These are phyloP conservation scores for Drosophila mimetica DNA, from an alignment of 2,888 invertebrate species.

Conservation along the genomic window DNA sequence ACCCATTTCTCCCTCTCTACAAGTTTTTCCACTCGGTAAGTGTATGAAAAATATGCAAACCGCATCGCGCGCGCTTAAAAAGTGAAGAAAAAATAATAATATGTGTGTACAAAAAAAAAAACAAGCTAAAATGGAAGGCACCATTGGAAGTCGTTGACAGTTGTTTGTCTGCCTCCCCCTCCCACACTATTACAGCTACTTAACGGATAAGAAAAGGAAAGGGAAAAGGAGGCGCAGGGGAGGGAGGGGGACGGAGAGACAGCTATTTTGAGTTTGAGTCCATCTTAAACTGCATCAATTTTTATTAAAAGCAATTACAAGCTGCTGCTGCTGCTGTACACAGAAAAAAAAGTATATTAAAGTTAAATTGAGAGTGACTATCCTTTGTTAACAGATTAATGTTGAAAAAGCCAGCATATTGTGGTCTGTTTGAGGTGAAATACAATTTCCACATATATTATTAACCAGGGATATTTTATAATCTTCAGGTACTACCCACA, in stretches of 20 bases:
- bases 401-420: too few relatives aligned
- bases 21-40: slow-evolving; percentile 43
- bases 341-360: neutral
- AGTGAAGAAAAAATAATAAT: slow-evolving; percentile 12
- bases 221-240: slow-evolving; percentile 24
- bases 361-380: neutral
- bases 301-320: slow-evolving; percentile 79
- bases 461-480: neutral
- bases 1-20: slow-evolving; percentile 58
- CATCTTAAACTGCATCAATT: slow-evolving; percentile 64
- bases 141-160: slow-evolving; percentile 52
- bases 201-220: slow-evolving; percentile 52
- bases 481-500: neutral
- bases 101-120: slow-evolving; percentile 15
- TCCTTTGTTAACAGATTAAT: too few relatives aligned
- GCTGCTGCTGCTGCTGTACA: slow-evolving; percentile 23
- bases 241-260: neutral
- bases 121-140: slow-evolving; percentile 49
- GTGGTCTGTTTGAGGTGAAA: too few relatives aligned
- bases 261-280: slow-evolving; percentile 31
- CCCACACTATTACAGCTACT: slow-evolving; percentile 49
- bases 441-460: too few relatives aligned
- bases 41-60: slow-evolving; percentile 75
- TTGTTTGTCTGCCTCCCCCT: slow-evolving; percentile 22
- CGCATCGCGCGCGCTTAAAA: slow-evolving; percentile 68